These are phyloP conservation scores for Nemapogon koenigi DNA, from an alignment of 2,888 invertebrate genomes.

Conservation along the genomic window DNA sequence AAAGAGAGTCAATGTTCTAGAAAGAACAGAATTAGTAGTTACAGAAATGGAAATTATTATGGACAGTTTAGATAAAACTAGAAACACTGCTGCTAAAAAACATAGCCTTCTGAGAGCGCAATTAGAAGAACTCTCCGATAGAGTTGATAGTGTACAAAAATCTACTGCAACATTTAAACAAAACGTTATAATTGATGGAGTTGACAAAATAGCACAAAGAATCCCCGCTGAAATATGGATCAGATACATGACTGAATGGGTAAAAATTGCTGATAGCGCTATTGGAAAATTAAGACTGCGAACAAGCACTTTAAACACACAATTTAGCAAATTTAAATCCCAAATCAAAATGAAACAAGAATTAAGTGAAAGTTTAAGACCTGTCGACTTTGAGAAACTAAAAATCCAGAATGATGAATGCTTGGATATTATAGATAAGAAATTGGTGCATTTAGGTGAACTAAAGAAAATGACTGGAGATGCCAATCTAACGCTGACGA, in stretches of 20 bases:
- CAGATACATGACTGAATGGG: slow-evolving; percentile 68
- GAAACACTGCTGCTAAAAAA: slow-evolving; percentile 33
- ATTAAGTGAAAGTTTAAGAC: slow-evolving; percentile 62
- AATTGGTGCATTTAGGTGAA: slow-evolving; percentile 53
- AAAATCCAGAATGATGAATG: slow-evolving; percentile 66
- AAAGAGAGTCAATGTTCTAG: slow-evolving; percentile 54
- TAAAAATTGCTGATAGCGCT: slow-evolving; percentile 56
- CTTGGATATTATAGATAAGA: slow-evolving; percentile 56
- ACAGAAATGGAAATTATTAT: slow-evolving; percentile 56
- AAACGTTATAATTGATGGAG: slow-evolving; percentile 53
- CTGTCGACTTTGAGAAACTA: slow-evolving; percentile 70
- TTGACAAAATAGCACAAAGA: slow-evolving; percentile 65
- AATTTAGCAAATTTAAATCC: slow-evolving; percentile 56
- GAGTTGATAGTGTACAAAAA: slow-evolving; percentile 54
- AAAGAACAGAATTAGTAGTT: slow-evolving; percentile 54
- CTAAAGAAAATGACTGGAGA: slow-evolving; percentile 66
- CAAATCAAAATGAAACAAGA: slow-evolving; percentile 63
- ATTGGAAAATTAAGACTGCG: slow-evolving; percentile 66
- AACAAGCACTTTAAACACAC: slow-evolving; percentile 60
- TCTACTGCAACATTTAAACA: slow-evolving; percentile 53
- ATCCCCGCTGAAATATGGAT: slow-evolving; percentile 68
- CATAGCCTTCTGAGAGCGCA: slow-evolving; percentile 51
- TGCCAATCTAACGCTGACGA: slow-evolving; percentile 61
- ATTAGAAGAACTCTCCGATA: slow-evolving; percentile 60
- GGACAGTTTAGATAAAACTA: slow-evolving; percentile 28